A percentile compares a stretch with the other conserved stretches of the same genome.
phyloP scores from a whole-genome alignment of 2,888 invertebrate genomes.

The Dynastes hyllus region DNA sequence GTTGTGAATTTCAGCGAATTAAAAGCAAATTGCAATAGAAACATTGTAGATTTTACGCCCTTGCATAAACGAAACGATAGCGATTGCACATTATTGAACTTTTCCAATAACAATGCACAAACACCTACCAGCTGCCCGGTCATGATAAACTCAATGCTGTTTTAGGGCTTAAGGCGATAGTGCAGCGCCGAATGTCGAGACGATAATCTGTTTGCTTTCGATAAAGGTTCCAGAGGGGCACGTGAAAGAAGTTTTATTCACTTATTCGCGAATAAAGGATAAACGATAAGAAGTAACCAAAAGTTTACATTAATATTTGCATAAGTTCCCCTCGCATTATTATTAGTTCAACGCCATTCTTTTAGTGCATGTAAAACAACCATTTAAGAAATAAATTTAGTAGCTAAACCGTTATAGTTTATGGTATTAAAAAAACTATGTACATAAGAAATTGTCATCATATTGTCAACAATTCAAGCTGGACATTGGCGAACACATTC shows the following conservation, averaged over 20 bases:
- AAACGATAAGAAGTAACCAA: neutral
- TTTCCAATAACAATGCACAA: neutral
- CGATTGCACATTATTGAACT: neutral
- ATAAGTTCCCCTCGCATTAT: too few relatives aligned
- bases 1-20: too few relatives aligned
- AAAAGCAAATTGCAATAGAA: too few relatives aligned
- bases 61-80: neutral
- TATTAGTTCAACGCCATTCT: too few relatives aligned
- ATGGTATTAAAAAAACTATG: too few relatives aligned
- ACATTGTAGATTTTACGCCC: too few relatives aligned
- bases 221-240: conserved; percentile 21
- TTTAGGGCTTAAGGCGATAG: conserved; percentile 14
- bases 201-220: conserved; percentile 40
- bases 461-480: too few relatives aligned
- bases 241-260: conserved; percentile 13
- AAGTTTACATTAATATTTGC: neutral
- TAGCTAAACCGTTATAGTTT: too few relatives aligned
- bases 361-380: too few relatives aligned
- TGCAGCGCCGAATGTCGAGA: conserved; percentile 15
- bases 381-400: too few relatives aligned
- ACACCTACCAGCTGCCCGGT: conserved; percentile 26
- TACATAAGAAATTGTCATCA: too few relatives aligned
- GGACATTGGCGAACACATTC: too few relatives aligned
- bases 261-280: neutral
- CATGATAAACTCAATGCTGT: conserved; percentile 20